phyloP scores from a whole-genome alignment of 2,888 invertebrate genomes.

The Ctenicera cuprea region DNA sequence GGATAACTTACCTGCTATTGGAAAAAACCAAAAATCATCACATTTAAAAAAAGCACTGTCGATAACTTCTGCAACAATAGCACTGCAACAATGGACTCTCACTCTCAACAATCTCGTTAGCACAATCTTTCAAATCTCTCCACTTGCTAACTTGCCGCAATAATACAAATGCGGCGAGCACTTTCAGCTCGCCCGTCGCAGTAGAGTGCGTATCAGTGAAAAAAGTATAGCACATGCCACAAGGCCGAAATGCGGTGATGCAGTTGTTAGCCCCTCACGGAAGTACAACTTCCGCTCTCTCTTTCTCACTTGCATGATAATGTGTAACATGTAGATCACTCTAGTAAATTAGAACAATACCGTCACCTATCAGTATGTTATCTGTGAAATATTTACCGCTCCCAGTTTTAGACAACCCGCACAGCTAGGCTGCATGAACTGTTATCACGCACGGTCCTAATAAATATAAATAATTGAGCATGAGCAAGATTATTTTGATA shows the following conservation, averaged over 20 bases:
- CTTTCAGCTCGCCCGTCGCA: conserved; percentile 36
- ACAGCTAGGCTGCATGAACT: not conserved
- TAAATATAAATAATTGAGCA: not conserved
- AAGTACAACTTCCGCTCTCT: conserved; percentile 50
- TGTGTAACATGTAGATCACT: conserved; percentile 38
- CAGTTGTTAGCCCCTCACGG: conserved; percentile 46
- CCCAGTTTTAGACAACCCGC: conserved; percentile 36
- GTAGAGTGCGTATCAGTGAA: conserved; percentile 25
- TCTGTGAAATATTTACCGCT: conserved; percentile 20
- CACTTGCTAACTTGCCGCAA: not conserved
- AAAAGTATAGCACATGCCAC: conserved; percentile 38
- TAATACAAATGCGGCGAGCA: not conserved
- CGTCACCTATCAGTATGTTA: conserved; percentile 23
- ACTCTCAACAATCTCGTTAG: conserved; percentile 24
- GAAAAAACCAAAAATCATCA: not conserved
- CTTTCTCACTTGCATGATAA: conserved; percentile 3
- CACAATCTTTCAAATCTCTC: conserved; percentile 6
- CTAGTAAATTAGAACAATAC: conserved; percentile 42
- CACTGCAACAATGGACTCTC: conserved; percentile 30
- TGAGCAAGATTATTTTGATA: too few relatives aligned
- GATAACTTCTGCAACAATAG: conserved; percentile 13
- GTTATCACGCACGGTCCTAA: conserved; percentile 20
- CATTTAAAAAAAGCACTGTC: not conserved
- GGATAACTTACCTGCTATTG: conserved; percentile 4
- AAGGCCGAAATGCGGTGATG: conserved; percentile 45